A percentile compares a stretch with the other conserved stretches of the same genome.
phyloP scores from a whole-genome alignment of 2,888 invertebrate species.

The Oscheius sp. region DNA sequence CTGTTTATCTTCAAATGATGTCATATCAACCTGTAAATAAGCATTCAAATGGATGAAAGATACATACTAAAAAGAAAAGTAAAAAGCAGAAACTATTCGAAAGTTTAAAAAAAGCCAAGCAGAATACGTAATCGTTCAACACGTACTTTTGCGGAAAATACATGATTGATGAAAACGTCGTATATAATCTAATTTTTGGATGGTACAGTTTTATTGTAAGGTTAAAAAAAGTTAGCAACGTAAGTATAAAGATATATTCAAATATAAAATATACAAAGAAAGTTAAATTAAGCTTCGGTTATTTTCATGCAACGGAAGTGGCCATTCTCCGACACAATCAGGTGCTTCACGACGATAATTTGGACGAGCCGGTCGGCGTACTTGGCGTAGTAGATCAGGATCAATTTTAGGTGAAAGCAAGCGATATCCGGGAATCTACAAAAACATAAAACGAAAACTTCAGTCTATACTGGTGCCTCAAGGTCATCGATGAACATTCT shows the following conservation, averaged over 20 bases:
- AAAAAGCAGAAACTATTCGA: too few species aligned
- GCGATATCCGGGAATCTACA: conserved; percentile 63
- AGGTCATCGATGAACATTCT: conserved; percentile 65
- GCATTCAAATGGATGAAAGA: too few species aligned
- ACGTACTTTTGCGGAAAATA: too few species aligned
- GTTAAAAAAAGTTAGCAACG: background rate
- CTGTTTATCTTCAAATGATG: conserved; percentile 23
- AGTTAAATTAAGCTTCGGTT: background rate
- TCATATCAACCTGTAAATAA: conserved; percentile 10
- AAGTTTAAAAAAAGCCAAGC: background rate
- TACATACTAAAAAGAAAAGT: too few species aligned
- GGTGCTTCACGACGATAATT: conserved; percentile 61
- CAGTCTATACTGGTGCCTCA: conserved; percentile 31
- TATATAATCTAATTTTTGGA: too few species aligned
- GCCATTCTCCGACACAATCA: conserved; percentile 65
- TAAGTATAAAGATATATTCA: background rate
- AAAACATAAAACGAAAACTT: background rate
- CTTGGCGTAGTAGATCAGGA: conserved; percentile 64
- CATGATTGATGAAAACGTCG: too few species aligned
- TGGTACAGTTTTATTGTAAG: too few species aligned
- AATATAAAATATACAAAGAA: background rate
- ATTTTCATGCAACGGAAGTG: conserved; percentile 48
- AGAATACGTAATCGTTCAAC: too few species aligned
- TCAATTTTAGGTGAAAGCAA: conserved; percentile 77
- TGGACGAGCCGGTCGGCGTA: conserved; percentile 45